A percentile compares a stretch with the other conserved stretches of the same genome.
Evolutionary conservation across 2,888 invertebrate genomes (phyloP).

Genomic region (Apeira syringaria): DNA sequence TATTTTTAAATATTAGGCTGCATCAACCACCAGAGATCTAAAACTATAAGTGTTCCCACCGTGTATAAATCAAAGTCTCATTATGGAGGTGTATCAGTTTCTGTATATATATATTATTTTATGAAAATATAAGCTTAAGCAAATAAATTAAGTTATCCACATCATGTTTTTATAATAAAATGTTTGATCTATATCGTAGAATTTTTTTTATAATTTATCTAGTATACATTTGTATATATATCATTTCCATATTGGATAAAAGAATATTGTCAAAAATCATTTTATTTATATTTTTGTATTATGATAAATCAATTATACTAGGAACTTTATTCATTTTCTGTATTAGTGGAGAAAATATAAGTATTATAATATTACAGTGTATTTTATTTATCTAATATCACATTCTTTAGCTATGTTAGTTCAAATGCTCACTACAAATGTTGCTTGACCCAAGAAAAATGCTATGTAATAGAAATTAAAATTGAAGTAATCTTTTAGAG

Average conservation of each 20-base stretch:
- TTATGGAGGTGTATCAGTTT: constrained; percentile 59
- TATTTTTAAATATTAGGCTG: constrained; percentile 37
- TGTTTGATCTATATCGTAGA: constrained; percentile 17
- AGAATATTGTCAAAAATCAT: constrained; percentile 39
- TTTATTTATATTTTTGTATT: constrained; percentile 61
- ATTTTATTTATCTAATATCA: constrained; percentile 38
- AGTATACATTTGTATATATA: constrained; percentile 31
- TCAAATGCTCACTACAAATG: constrained; percentile 13
- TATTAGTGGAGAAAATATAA: constrained; percentile 64
- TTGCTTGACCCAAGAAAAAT: too few species aligned
- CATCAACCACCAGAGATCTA: constrained; percentile 72
- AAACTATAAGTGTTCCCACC: constrained; percentile 77
- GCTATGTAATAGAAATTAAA: too few species aligned
- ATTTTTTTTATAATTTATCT: constrained; percentile 10
- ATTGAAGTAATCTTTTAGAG: too few species aligned
- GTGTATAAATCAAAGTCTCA: constrained; percentile 72
- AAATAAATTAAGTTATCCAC: constrained; percentile 28
- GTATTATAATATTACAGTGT: constrained; percentile 55
- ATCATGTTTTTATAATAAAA: constrained; percentile 18
- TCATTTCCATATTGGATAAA: constrained; percentile 34
- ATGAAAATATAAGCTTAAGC: constrained; percentile 50
- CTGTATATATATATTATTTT: constrained; percentile 58
- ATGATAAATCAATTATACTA: constrained; percentile 55
- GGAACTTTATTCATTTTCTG: constrained; percentile 57
- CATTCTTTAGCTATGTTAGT: too few species aligned